These are phyloP conservation scores for Hephaestus fuliginosus DNA, from an alignment of 2,797 vertebrate species.

Conservation along the genomic window DNA sequence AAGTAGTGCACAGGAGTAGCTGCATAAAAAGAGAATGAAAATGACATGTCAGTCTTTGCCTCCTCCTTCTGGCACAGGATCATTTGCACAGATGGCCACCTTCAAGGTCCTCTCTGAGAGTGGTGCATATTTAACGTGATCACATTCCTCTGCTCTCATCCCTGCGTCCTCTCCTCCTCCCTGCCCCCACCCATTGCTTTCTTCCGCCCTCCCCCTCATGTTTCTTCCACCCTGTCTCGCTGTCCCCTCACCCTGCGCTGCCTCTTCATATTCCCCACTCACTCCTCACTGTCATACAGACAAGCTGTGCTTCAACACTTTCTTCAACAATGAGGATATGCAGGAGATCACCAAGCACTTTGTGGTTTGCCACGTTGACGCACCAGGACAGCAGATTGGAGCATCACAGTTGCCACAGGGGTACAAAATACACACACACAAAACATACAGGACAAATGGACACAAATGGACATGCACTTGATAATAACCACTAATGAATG, in stretches of 20 bases:
- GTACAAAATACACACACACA: slow-evolving; percentile 62
- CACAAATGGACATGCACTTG: background rate
- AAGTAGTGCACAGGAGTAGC: no score
- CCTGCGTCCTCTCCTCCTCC: slow-evolving; percentile 3
- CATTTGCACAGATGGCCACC: slow-evolving; percentile 58
- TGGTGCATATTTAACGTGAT: slow-evolving; percentile 23
- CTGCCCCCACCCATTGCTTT: background rate
- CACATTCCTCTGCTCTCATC: slow-evolving; percentile 18
- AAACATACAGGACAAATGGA: background rate
- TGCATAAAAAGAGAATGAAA: no score
- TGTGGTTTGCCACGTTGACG: slow-evolving; percentile 95
- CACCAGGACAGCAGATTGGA: slow-evolving; percentile 95
- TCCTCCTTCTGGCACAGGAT: slow-evolving; percentile 32
- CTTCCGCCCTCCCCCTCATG: background rate
- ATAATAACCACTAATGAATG: background rate
- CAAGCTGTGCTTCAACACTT: slow-evolving; percentile 96
- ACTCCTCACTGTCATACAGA: slow-evolving; percentile 83
- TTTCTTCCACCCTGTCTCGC: background rate
- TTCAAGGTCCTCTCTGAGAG: slow-evolving; percentile 19
- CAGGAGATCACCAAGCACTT: slow-evolving; percentile 99
- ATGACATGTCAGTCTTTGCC: background rate
- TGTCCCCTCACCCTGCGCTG: background rate
- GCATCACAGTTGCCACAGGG: slow-evolving; percentile 90
- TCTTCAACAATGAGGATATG: slow-evolving; percentile 98
- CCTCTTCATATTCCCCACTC: slow-evolving; percentile 15